Evolutionary conservation across 2,888 invertebrate species (phyloP).

Genomic region (Volucella zonaria): DNA sequence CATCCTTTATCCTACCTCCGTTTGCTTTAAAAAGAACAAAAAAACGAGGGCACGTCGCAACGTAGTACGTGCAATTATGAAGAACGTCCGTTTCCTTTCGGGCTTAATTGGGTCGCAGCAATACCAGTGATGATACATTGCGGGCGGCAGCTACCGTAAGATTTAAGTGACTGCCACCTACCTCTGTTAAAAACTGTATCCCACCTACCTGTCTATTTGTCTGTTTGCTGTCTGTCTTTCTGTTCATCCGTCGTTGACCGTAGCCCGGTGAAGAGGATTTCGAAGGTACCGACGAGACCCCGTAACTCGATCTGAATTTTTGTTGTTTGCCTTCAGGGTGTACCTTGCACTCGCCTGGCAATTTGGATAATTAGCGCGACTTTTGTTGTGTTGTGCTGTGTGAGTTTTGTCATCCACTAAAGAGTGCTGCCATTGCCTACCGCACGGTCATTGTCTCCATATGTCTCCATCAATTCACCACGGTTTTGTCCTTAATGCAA

Average conservation of each 20-base stretch:
- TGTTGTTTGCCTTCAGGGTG: slow-evolving; percentile 31
- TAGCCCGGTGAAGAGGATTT: neutral
- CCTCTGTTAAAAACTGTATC: slow-evolving; percentile 10
- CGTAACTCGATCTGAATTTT: neutral
- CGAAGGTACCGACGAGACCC: neutral
- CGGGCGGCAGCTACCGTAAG: slow-evolving; percentile 26
- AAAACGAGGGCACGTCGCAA: neutral
- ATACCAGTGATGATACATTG: slow-evolving; percentile 11
- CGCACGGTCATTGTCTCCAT: slow-evolving; percentile 54
- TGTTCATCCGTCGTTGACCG: neutral
- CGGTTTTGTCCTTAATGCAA: slow-evolving; percentile 48
- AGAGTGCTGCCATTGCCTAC: slow-evolving; percentile 35
- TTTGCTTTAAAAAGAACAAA: slow-evolving; percentile 1
- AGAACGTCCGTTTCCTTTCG: slow-evolving; percentile 15
- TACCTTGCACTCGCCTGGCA: slow-evolving; percentile 17
- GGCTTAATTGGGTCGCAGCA: slow-evolving; percentile 47
- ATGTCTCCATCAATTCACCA: slow-evolving; percentile 3
- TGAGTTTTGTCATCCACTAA: slow-evolving; percentile 42
- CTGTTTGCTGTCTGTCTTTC: neutral
- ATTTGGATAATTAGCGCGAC: slow-evolving; percentile 44
- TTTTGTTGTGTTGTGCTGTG: slow-evolving; percentile 24
- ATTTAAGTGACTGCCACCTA: slow-evolving; percentile 29
- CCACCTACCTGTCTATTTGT: slow-evolving; percentile 16
- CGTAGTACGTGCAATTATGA: slow-evolving; percentile 5
- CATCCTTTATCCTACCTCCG: slow-evolving; percentile 18